phyloP scores from a whole-genome alignment of 2,888 invertebrate species.

The Spodoptera picta region DNA sequence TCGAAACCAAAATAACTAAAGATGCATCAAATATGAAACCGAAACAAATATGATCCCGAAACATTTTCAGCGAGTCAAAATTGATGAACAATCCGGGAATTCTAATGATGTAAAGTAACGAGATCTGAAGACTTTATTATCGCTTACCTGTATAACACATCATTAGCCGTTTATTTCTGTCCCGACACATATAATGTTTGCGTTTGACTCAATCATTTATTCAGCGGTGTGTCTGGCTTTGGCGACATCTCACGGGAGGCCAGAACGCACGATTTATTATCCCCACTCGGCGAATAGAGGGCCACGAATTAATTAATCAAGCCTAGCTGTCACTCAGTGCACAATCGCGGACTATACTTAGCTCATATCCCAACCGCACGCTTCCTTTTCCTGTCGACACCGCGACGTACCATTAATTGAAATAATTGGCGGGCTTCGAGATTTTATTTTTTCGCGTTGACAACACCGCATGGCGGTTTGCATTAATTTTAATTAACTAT shows the following conservation, averaged over 20 bases:
- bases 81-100: conserved; percentile 70
- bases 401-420: conserved; percentile 85
- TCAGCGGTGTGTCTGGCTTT: conserved; percentile 74
- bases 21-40: conserved; percentile 35
- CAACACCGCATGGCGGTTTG: conserved; percentile 73
- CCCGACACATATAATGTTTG: conserved; percentile 80
- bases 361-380: conserved; percentile 69
- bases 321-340: conserved; percentile 84
- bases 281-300: conserved; percentile 76
- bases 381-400: conserved; percentile 86
- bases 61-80: conserved; percentile 54
- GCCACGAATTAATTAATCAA: conserved; percentile 87
- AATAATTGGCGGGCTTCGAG: conserved; percentile 83
- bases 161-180: conserved; percentile 86
- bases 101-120: conserved; percentile 78
- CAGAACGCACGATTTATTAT: conserved; percentile 85
- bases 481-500: conserved; percentile 66
- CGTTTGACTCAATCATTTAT: conserved; percentile 86
- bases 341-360: conserved; percentile 82
- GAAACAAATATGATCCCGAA: conserved; percentile 47
- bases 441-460: conserved; percentile 81
- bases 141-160: conserved; percentile 85
- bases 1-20: conserved; percentile 36
- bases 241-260: conserved; percentile 87
- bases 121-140: conserved; percentile 85